Base-by-base conservation (phyloP, 2,797 vertebrate genomes). In the Epinephelus coioides region DNA sequence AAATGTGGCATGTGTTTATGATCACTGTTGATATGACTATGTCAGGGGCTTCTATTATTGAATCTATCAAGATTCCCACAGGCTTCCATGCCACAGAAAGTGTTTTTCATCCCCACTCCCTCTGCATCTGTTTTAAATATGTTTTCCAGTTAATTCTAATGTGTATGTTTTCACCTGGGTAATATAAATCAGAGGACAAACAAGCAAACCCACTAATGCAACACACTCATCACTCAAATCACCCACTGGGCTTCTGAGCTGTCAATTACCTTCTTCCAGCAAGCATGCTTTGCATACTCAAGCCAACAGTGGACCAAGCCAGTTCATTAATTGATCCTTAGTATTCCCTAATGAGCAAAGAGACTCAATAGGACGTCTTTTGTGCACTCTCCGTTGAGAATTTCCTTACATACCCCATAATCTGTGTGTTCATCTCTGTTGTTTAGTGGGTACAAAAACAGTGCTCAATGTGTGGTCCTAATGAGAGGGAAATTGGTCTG, bases 251-350 rank as follows among this genome's bases (percentile, higher is more conserved):
- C 74, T 62, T 65, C 81, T 14, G 67, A 85, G 88, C 86, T 93
- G 91, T 93, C 90, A 91, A 78, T 91, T 91, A 86, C 57, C 76
- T 60, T 21, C 5, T 60, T 82, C 23, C 50, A 5, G 57, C 57
- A 15, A 72, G 46, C 78, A 2, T 67, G 77, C 80, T 84, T 67
- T 83, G 91, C 86, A 89, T 89, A 68, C 69, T 30, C 46, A 80
- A 76, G 84, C 69, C 82, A 67, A 62, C 73, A 73, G 66, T 53
- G 79, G 85, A 82, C 67, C 27, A n/a, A 60, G 74, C 65, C 65
- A 93, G 89, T 94, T 92, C 89, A 95, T 95, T 92, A 95, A 93
- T 92, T 90, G 92, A 94, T 93, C 86, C 30, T 81, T 66, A 72
- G 83, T 71, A 81, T 91, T 86, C 90, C 84, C 89, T 46, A 3